Evolutionary conservation across 1,140 invertebrate genomes (phyloP), one percentile per base, ranked within the genome.

Genomic region (Aphaenogaster ashmeadi): DNA sequence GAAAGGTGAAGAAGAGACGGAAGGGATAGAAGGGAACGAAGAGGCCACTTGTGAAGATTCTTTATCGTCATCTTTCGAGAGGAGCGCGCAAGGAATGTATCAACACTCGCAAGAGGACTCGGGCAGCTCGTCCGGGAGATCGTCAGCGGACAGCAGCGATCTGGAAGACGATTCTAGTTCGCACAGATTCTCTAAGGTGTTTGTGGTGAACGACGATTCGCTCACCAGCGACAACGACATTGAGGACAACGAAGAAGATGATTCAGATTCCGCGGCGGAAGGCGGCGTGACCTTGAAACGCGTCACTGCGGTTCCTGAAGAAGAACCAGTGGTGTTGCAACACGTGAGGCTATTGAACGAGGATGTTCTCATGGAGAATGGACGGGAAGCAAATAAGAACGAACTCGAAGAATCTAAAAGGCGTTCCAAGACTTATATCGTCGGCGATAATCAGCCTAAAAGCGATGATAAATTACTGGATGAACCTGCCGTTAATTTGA

Each of bases 141-240:
- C 96, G 0, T 96, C 96, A 0, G 97, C 97, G n/a, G 97, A 97
- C 52, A 97, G 97, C 88, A 97, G 96, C 41, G 97, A 97, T 69
- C 96, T 97, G 2, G 97, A 97, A 7, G 97, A 91, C 0, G 90
- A 97, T 27, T 95, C 96, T n/a, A 96, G 97, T 15, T 96, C 97
- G 0, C 96, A 97, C 15, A 95, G 96, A 27, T 98, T 98, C 92
- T 97, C 97, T 0, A 96, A 97, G 21, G 97, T 98, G 0, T 97
- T 98, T 90, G 96, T 98, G 0, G 97, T 98, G 1, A 98, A 98
- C 90, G 96, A 97, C 7, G 96, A 96, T 62, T 96, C 96, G 44
- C 96, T 97, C 0, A 97, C 96, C 9, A 97, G 97, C 7, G 97
- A 97, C 60, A 95, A 96, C 15, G 96, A 95, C 5, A 93, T 95